These are phyloP conservation scores for Odobenus rosmarus DNA, from an alignment of 2,113 vertebrate species.

Conservation along the genomic window DNA sequence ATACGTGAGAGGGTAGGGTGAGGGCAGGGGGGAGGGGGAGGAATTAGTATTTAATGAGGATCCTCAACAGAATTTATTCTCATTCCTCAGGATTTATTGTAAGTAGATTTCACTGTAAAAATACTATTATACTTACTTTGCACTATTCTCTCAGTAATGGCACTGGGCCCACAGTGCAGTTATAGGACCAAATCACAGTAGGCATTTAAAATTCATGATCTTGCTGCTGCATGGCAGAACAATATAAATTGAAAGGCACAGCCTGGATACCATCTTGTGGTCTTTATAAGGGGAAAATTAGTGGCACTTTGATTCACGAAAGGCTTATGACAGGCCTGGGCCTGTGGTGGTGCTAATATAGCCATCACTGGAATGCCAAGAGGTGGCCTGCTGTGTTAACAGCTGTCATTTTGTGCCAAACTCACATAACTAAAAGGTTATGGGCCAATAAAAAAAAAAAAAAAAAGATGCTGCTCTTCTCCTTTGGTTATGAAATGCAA, in stretches of 20 bases:
- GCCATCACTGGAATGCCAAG: conserved; percentile 79
- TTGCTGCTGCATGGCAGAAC: conserved; percentile 62
- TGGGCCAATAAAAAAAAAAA: conserved; percentile 78
- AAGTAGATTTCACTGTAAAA: conserved; percentile 68
- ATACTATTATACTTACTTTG: conserved; percentile 62
- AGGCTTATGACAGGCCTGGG: conserved; percentile 75
- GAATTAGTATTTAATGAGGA: conserved; percentile 63
- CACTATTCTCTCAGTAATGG: conserved; percentile 31
- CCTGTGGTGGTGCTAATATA: conserved; percentile 78
- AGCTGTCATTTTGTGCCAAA: conserved; percentile 79
- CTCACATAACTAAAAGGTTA: conserved; percentile 78
- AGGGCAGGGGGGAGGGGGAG: neutral
- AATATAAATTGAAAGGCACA: conserved; percentile 77
- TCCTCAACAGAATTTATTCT: conserved; percentile 54
- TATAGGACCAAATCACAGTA: conserved; percentile 72
- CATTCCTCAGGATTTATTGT: conserved; percentile 47
- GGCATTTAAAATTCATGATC: conserved; percentile 78
- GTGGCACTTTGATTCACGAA: conserved; percentile 72
- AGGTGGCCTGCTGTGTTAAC: conserved; percentile 78
- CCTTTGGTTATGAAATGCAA: conserved; percentile 66
- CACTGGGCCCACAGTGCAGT: conserved; percentile 51
- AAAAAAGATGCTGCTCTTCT: conserved; percentile 25
- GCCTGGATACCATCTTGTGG: conserved; percentile 77
- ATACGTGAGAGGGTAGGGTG: neutral
- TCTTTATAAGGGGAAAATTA: conserved; percentile 78